phyloP scores from a whole-genome alignment of 2,113 vertebrate genomes.

The Nestor notabilis region DNA sequence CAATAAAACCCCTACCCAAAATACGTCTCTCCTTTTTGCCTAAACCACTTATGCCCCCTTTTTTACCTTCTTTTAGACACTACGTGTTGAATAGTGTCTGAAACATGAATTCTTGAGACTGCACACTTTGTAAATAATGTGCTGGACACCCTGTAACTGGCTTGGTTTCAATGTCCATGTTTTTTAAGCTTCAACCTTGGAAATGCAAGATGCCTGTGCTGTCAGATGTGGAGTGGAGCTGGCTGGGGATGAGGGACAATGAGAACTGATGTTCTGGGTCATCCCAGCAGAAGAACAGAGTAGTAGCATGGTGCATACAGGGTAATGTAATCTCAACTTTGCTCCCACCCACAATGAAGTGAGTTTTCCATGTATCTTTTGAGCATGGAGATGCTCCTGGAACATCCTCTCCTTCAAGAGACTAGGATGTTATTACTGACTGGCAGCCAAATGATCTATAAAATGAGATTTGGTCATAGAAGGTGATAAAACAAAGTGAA shows the following conservation, averaged over 20 bases:
- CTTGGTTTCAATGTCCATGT: background rate
- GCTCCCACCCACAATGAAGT: background rate
- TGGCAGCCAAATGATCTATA: background rate
- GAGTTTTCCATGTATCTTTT: background rate
- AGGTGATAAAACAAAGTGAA: background rate
- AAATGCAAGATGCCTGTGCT: background rate
- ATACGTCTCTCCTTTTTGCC: background rate
- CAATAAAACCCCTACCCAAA: background rate
- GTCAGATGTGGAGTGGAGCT: fast-evolving
- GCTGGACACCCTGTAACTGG: background rate
- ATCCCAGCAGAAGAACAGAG: background rate
- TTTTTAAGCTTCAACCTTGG: background rate
- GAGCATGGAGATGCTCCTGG: background rate
- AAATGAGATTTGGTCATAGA: background rate
- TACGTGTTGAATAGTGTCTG: background rate
- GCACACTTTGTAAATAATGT: fast-evolving
- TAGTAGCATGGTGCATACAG: fast-evolving
- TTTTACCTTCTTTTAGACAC: background rate
- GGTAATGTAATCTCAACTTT: background rate
- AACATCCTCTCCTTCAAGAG: background rate
- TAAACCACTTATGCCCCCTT: background rate
- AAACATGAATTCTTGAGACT: background rate
- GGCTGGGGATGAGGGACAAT: background rate
- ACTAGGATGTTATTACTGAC: background rate
- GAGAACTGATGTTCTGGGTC: fast-evolving